Base-by-base conservation (phyloP, 1,140 invertebrate genomes). In the Drosophila varians region DNA sequence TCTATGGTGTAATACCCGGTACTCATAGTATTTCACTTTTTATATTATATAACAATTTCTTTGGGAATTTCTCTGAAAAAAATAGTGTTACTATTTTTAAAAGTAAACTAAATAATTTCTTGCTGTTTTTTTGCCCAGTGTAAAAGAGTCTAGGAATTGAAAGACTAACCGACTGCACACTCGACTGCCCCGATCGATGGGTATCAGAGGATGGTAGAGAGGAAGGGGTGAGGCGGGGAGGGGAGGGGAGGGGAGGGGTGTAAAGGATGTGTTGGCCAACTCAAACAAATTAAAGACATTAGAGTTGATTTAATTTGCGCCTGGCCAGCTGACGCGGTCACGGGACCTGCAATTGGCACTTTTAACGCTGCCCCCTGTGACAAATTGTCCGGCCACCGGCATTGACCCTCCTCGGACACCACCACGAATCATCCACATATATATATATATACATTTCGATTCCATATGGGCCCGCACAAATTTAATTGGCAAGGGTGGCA, bases 281-380 rank as follows among this genome's bases (percentile, higher is more conserved):
- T 87, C 82, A 87, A 77, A 87, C 82, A 87, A 87, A 87, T 87
- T 87, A 87, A 87, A 87, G 83, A 75, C 83, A 87, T 87, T 82
- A 82, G 83, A 87, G 69, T 87, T 87, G 73, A 87, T 87, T 87
- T 87, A 87, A 87, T 87, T 87, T 87, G 76, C 79, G 76, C 70
- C 56, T 55, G 45, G 56, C 25, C 77, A 87, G 74, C 80, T 80
- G 74, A 84, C 65, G n/a, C 36, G 36, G 36, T 7, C 28, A 31
- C 1, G 43, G 43, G 61, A 65, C 62, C 77, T 87, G 82, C 82
- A 87, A 87, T 87, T 87, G 82, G 77, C 82, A 87, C 83, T 88
- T 87, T 87, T 87, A 80, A 80, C 49, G 69, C 70, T 84, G 57
- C 72, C 66, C 69, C 71, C 8, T 16, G 82, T 87, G 83, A 87